Conservation (phyloP, 2,113 vertebrate species). For the Excalfactoria chinensis region DNA sequence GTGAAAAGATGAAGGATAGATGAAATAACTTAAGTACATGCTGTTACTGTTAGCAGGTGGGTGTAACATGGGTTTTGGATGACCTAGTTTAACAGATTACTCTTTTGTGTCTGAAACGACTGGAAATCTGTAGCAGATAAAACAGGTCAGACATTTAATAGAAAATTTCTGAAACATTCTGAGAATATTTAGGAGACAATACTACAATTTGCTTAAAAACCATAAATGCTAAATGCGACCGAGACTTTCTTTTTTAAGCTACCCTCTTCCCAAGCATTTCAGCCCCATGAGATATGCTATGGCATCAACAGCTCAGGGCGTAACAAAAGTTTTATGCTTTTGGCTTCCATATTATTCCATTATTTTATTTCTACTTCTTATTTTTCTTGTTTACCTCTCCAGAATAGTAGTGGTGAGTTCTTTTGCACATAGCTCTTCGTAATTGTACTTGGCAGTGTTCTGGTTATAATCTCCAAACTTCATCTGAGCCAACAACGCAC, state of each 20-base stretch:
- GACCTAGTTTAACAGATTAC: background rate
- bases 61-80: background rate
- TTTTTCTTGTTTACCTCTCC: conserved; percentile 78
- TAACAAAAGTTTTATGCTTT: background rate
- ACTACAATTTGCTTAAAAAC: background rate
- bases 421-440: conserved; percentile 88
- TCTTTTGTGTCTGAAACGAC: background rate
- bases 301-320: background rate
- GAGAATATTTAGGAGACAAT: background rate
- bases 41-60: background rate
- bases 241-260: background rate
- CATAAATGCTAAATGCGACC: background rate
- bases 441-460: conserved; percentile 96
- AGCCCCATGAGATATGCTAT: background rate
- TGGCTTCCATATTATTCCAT: background rate
- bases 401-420: conserved; percentile 82
- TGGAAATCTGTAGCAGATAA: background rate
- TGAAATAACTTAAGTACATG: background rate
- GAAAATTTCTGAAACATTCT: background rate
- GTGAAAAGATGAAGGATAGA: background rate
- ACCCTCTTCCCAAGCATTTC: background rate
- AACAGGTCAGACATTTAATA: background rate
- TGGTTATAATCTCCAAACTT: conserved; percentile 98
- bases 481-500: conserved; percentile 91
- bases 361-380: background rate